A percentile compares a stretch with the other conserved stretches of the same genome.
Evolutionary conservation across 1,140 invertebrate genomes (phyloP).

Genomic region (Bombyx mandarina): DNA sequence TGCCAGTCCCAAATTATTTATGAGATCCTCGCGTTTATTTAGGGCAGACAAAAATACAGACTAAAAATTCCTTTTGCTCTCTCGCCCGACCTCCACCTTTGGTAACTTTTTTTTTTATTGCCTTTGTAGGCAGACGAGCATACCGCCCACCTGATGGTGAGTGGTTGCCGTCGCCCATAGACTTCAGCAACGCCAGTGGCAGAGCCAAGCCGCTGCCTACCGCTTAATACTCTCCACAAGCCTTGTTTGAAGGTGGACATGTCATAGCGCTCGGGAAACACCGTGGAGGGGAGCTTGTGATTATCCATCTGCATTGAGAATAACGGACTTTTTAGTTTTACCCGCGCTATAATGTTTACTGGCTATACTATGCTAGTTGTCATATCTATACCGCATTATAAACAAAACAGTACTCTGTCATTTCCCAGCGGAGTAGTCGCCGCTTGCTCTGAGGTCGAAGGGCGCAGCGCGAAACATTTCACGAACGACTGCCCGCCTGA

Average conservation of each 20-base stretch:
- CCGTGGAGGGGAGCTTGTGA: neutral
- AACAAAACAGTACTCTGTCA: slow-evolving; percentile 1
- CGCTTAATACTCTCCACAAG: too few relatives aligned
- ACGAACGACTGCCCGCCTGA: slow-evolving; percentile 58
- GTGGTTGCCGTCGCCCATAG: too few relatives aligned
- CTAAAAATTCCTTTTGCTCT: neutral
- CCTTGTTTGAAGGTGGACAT: too few relatives aligned
- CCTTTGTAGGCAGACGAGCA: too few relatives aligned
- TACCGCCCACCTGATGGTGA: too few relatives aligned
- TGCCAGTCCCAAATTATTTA: too few relatives aligned
- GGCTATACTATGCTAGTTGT: neutral
- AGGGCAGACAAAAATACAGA: too few relatives aligned
- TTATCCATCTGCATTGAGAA: neutral
- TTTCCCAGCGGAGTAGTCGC: slow-evolving; percentile 36
- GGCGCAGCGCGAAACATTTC: slow-evolving; percentile 47
- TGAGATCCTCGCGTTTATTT: too few relatives aligned
- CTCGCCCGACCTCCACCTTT: neutral
- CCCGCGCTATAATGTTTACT: neutral
- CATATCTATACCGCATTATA: neutral
- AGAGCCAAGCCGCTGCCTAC: too few relatives aligned
- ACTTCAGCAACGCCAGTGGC: too few relatives aligned
- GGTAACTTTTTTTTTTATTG: too few relatives aligned
- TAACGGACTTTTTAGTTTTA: neutral
- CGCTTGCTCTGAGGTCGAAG: slow-evolving; percentile 24
- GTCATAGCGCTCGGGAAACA: too few relatives aligned